phyloP scores from a whole-genome alignment of 2,113 vertebrate genomes.

The Xiphophorus maculatus region DNA sequence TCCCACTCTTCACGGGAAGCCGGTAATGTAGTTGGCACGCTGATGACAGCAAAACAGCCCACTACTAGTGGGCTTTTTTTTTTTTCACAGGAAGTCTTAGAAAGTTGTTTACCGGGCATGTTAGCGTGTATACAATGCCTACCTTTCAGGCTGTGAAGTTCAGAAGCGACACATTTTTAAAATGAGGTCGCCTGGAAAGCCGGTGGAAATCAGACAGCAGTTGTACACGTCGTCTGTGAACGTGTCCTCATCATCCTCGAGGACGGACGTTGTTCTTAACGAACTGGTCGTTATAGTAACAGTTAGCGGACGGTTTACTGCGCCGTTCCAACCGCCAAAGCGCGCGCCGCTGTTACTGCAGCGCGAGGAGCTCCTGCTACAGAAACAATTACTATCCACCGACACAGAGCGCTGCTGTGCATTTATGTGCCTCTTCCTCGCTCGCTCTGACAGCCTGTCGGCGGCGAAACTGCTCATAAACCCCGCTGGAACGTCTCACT shows the following conservation, averaged over 20 bases:
- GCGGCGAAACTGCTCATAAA: slow-evolving; percentile 34
- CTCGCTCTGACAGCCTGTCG: slow-evolving; percentile 2
- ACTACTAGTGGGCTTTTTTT: neutral
- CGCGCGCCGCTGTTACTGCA: slow-evolving; percentile 4
- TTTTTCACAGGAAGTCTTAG: neutral
- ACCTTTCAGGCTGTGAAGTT: slow-evolving; percentile 29
- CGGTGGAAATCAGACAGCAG: neutral
- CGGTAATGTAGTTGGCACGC: neutral
- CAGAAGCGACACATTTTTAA: slow-evolving; percentile 23
- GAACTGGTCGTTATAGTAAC: neutral
- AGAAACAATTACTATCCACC: neutral
- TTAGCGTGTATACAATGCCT: neutral
- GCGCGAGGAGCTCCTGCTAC: neutral
- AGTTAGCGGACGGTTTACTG: neutral
- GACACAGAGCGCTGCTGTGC: slow-evolving; percentile 12
- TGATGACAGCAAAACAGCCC: neutral
- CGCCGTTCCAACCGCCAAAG: neutral
- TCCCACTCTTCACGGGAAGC: neutral
- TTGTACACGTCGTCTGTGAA: neutral
- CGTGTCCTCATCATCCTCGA: neutral
- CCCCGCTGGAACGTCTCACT: slow-evolving; percentile 37
- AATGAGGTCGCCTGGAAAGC: neutral
- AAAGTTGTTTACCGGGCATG: neutral
- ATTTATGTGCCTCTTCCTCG: slow-evolving; percentile 22
- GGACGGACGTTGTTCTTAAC: neutral